Evolutionary conservation across 2,113 vertebrate genomes (phyloP).

Genomic region (Lichenostomus cassidix): DNA sequence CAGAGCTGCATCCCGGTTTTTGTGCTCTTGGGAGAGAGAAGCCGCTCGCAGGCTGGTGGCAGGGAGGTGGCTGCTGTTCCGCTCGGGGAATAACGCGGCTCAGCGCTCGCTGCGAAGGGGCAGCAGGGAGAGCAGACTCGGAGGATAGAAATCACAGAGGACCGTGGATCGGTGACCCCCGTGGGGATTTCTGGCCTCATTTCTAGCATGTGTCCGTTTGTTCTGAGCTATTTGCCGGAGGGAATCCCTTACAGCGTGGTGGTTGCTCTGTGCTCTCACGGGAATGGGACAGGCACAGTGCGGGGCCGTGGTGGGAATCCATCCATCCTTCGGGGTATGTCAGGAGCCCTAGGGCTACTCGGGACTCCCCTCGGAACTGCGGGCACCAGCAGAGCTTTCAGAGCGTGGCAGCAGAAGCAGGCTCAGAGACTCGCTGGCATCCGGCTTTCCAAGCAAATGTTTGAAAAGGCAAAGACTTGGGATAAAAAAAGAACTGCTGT

Average conservation of each 20-base stretch:
- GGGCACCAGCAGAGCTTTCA: not conserved
- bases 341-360: not conserved
- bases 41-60: not conserved
- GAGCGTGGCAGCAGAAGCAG: not conserved
- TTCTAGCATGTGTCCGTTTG: not conserved
- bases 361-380: not conserved
- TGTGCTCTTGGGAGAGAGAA: not conserved
- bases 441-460: slow-evolving; percentile 14
- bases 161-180: not conserved
- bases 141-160: not conserved
- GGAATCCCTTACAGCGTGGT: not conserved
- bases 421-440: not conserved
- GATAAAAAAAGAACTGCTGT: slow-evolving; percentile 54
- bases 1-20: not conserved
- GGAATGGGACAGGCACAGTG: not conserved
- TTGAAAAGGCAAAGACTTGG: slow-evolving; percentile 15
- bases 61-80: not conserved
- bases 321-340: not conserved
- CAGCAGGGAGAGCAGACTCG: not conserved
- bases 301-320: not conserved
- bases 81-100: not conserved
- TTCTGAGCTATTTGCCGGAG: not conserved
- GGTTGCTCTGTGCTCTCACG: not conserved
- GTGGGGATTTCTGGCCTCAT: slow-evolving; percentile 37
- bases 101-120: not conserved